Conservation (phyloP, 2,113 vertebrate genomes). For the Drymodes brunneopygia region DNA sequence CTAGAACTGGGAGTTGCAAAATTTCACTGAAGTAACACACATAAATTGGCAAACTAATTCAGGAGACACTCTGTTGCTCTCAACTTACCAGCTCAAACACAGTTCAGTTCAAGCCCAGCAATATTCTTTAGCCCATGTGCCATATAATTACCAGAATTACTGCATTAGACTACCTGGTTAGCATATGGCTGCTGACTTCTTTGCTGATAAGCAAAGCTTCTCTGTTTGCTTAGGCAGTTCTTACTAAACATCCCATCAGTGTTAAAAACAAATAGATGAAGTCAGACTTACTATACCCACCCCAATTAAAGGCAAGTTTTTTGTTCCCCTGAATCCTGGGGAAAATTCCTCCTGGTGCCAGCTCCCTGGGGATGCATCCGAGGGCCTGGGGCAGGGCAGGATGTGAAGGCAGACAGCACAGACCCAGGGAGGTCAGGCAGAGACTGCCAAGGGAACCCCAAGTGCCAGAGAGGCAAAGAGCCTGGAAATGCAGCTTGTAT, state of each 20-base stretch:
- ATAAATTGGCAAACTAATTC: neutral
- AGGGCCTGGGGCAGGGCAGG: neutral
- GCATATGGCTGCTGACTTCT: neutral
- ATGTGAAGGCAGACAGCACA: rapidly evolving
- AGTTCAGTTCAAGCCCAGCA: neutral
- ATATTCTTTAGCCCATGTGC: neutral
- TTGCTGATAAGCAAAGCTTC: neutral
- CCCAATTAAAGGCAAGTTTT: neutral
- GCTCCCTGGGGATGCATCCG: rapidly evolving
- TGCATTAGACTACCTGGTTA: neutral
- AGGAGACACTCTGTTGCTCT: neutral
- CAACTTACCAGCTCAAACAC: neutral
- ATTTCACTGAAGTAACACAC: neutral
- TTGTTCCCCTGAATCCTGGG: neutral
- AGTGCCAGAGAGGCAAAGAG: neutral
- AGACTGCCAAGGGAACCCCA: rapidly evolving
- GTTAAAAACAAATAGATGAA: neutral
- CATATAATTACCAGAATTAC: neutral
- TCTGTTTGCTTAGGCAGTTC: neutral
- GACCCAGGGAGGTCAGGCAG: neutral
- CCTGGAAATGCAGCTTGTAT: neutral
- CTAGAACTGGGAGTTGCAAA: neutral
- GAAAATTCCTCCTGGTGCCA: neutral
- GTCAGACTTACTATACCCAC: neutral
- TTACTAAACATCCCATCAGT: neutral